Conservation (phyloP, 2,888 invertebrate genomes). For the Rhopalosiphum nymphaeae region DNA sequence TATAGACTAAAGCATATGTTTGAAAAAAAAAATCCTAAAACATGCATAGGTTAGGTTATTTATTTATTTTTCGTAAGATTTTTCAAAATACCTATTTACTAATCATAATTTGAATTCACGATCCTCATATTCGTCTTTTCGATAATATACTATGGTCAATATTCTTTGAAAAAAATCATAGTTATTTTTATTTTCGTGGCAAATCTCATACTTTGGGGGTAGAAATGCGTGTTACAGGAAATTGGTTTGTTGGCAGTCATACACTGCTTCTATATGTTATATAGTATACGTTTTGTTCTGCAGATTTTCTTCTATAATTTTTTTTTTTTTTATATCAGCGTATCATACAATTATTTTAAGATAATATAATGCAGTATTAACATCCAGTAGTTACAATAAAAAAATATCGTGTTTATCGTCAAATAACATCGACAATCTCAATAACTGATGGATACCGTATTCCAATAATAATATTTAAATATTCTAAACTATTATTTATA, state of each 20-base stretch:
- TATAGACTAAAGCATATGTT: no score
- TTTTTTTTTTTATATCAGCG: neutral
- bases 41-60: neutral
- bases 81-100: neutral
- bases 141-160: neutral
- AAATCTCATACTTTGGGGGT: neutral
- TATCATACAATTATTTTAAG: neutral
- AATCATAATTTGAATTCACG: neutral
- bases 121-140: neutral
- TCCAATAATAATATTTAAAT: neutral
- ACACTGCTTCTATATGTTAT: neutral
- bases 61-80: neutral
- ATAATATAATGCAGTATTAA: neutral
- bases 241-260: neutral
- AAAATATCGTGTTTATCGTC: neutral
- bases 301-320: neutral
- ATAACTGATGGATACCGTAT: neutral
- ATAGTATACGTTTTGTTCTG: neutral
- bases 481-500: neutral
- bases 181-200: neutral
- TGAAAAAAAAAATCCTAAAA: neutral
- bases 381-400: neutral
- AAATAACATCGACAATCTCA: neutral
- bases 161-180: neutral
- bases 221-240: neutral